A percentile compares a stretch with the other conserved stretches of the same genome.
phyloP scores from a whole-genome alignment of 2,797 vertebrate genomes.

The Diceros bicornis region DNA sequence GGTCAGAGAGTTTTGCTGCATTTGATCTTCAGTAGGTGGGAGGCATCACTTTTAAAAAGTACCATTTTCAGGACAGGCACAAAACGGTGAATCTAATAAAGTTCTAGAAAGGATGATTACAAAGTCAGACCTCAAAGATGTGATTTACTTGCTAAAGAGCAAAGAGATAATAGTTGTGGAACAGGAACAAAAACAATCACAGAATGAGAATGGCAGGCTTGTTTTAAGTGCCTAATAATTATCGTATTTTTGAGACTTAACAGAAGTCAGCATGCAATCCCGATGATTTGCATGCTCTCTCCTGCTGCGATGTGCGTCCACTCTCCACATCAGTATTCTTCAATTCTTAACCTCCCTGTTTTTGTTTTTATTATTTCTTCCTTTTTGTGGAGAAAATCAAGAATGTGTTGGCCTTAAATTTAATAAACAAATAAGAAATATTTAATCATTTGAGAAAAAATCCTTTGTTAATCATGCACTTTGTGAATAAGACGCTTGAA shows the following conservation, averaged over 20 bases:
- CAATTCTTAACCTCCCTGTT: constrained; percentile 62
- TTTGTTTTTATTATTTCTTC: constrained; percentile 67
- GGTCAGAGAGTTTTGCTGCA: constrained; percentile 13
- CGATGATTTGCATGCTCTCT: constrained; percentile 75
- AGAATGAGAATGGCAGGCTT: constrained; percentile 19
- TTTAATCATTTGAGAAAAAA: constrained; percentile 84
- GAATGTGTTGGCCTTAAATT: constrained; percentile 68
- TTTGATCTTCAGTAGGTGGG: constrained; percentile 76
- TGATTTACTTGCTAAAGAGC: constrained; percentile 77
- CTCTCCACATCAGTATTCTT: not conserved
- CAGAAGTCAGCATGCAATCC: not conserved
- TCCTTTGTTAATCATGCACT: constrained; percentile 81
- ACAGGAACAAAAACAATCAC: constrained; percentile 70
- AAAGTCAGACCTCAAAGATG: constrained; percentile 84
- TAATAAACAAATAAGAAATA: constrained; percentile 83
- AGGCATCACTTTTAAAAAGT: constrained; percentile 76
- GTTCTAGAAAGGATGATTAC: constrained; percentile 72
- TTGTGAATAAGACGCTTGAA: constrained; percentile 79
- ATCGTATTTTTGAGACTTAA: constrained; percentile 71
- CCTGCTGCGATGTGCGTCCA: constrained; percentile 51
- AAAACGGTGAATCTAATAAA: constrained; percentile 80
- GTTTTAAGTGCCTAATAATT: constrained; percentile 77
- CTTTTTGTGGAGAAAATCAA: constrained; percentile 80
- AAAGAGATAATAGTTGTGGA: constrained; percentile 71
- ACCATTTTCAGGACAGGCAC: constrained; percentile 68